phyloP scores from a whole-genome alignment of 1,140 invertebrate genomes.

The Heliothis virescens region DNA sequence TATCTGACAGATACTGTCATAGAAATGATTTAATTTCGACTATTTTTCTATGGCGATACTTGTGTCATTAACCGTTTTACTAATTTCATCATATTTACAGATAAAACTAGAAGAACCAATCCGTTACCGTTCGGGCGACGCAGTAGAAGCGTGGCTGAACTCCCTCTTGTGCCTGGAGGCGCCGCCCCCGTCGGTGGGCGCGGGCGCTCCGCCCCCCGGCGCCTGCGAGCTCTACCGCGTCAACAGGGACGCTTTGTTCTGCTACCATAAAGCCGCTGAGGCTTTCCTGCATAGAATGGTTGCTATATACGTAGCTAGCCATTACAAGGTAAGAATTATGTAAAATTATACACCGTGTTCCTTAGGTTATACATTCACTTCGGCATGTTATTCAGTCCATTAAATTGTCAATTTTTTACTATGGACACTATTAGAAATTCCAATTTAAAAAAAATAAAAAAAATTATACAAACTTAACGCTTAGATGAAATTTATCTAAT shows the following conservation, averaged over 20 bases:
- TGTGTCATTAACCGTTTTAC: too few species aligned
- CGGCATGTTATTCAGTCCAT: too few species aligned
- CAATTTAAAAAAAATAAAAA: too few species aligned
- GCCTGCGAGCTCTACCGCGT: slow-evolving; percentile 97
- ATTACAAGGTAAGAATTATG: slow-evolving; percentile 93
- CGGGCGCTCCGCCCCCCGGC: slow-evolving; percentile 95
- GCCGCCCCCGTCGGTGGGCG: slow-evolving; percentile 88
- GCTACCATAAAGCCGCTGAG: slow-evolving; percentile 98
- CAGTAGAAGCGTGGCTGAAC: slow-evolving; percentile 97
- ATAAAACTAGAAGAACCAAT: slow-evolving; percentile 97
- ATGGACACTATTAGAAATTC: too few species aligned
- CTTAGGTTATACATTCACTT: too few species aligned
- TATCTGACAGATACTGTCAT: too few species aligned
- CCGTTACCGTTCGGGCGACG: slow-evolving; percentile 95
- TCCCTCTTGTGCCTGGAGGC: slow-evolving; percentile 97
- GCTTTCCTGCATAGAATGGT: slow-evolving; percentile 97
- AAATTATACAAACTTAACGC: too few species aligned
- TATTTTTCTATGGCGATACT: too few species aligned
- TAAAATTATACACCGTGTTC: too few species aligned
- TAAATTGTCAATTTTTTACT: too few species aligned
- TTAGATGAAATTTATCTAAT: too few species aligned
- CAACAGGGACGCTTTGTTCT: slow-evolving; percentile 98
- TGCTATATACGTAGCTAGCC: slow-evolving; percentile 97
- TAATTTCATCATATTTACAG: slow-evolving; percentile 61
- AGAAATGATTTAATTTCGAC: too few species aligned